Evolutionary conservation across 2,888 invertebrate genomes (phyloP).

Genomic region (Plebejus anna): DNA sequence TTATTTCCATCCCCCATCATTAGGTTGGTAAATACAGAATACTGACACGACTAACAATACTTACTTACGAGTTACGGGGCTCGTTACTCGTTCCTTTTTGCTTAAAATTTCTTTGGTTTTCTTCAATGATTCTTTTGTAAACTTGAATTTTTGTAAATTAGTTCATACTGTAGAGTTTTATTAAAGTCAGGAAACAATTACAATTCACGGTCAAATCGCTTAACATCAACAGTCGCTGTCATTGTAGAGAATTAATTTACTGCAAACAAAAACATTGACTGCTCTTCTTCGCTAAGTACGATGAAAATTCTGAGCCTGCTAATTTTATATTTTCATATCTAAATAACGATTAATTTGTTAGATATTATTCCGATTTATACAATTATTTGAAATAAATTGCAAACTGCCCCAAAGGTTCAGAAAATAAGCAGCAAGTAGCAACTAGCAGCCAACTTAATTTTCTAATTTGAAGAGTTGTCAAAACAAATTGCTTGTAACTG

Average conservation of each 20-base stretch:
- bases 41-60: neutral
- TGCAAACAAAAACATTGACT: neutral
- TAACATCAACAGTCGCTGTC: neutral
- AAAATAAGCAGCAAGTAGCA: neutral
- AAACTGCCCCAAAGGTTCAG: no score
- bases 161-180: neutral
- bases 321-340: neutral
- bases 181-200: neutral
- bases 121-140: neutral
- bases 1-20: conserved; percentile 42
- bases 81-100: neutral
- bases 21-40: neutral
- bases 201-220: neutral
- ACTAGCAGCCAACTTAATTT: neutral
- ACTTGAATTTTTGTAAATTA: neutral
- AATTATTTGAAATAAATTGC: no score
- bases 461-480: neutral
- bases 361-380: no score
- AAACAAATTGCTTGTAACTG: no score
- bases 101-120: neutral
- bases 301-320: no score
- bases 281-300: neutral
- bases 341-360: neutral
- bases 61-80: neutral
- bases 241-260: neutral